These are phyloP conservation scores for Ovibos moschatus DNA, from an alignment of 2,113 vertebrate genomes.

Conservation along the genomic window DNA sequence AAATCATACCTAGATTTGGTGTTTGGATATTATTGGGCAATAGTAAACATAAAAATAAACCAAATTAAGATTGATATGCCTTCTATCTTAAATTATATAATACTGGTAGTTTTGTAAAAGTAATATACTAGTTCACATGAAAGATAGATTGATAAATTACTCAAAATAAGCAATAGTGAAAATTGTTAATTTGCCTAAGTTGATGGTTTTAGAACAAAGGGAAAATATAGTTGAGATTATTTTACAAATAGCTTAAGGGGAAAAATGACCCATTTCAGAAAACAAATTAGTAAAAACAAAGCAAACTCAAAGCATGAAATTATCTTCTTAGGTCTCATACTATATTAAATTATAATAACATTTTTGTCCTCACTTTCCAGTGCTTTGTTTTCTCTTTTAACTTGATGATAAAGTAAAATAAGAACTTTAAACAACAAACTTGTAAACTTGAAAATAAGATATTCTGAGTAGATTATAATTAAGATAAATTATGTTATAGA, in stretches of 20 bases:
- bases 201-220: conserved; percentile 67
- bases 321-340: conserved; percentile 12
- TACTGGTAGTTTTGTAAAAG: conserved; percentile 61
- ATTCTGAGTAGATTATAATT: not conserved
- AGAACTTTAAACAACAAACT: not conserved
- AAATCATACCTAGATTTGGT: not conserved
- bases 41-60: not conserved
- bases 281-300: conserved; percentile 62
- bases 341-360: conserved; percentile 54
- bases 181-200: conserved; percentile 77
- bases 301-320: conserved; percentile 52
- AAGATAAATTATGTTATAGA: not conserved
- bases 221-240: conserved; percentile 75
- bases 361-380: conserved; percentile 58
- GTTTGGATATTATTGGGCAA: not conserved
- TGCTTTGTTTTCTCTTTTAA: conserved; percentile 22
- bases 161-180: conserved; percentile 73
- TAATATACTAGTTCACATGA: conserved; percentile 32
- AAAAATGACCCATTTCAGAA: conserved; percentile 69
- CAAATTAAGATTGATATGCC: not conserved
- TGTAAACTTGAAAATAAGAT: not conserved
- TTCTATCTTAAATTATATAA: not conserved
- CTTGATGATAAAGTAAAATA: not conserved
- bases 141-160: conserved; percentile 66
- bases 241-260: conserved; percentile 73